Evolutionary conservation across 2,113 vertebrate genomes (phyloP).

Genomic region (Alectura lathami): DNA sequence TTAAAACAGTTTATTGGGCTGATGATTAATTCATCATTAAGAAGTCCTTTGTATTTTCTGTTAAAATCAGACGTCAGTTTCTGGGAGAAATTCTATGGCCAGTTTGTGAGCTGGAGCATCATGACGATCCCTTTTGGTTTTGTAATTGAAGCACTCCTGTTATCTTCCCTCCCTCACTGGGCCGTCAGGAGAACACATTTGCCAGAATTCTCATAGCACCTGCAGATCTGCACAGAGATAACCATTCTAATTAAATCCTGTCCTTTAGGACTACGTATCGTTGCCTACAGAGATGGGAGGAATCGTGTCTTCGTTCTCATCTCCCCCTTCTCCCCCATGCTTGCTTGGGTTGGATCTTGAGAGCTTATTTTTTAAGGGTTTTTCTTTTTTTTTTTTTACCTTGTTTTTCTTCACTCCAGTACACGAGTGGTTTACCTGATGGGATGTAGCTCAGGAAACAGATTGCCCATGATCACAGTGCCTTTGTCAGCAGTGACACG

Average conservation of each 20-base stretch:
- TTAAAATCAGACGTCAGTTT: background rate
- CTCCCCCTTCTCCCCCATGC: background rate
- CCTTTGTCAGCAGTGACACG: background rate
- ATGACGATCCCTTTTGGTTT: background rate
- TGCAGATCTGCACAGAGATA: background rate
- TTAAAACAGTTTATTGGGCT: background rate
- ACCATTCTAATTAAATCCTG: constrained; percentile 40
- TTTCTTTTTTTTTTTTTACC: background rate
- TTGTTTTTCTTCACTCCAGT: background rate
- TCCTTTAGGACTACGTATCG: background rate
- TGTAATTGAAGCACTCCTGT: background rate
- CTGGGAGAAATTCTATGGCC: background rate
- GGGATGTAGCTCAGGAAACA: background rate
- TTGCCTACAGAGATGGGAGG: background rate
- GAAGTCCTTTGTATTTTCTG: background rate
- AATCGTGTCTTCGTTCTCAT: background rate
- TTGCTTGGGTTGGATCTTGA: background rate
- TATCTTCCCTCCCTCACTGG: background rate
- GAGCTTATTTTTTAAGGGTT: background rate
- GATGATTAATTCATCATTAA: background rate
- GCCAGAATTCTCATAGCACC: background rate
- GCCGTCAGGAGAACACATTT: background rate
- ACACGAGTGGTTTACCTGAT: background rate
- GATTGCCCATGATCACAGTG: background rate
- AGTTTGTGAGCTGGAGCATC: background rate